phyloP scores from a whole-genome alignment of 2,888 invertebrate species.

The Euproctis similis region DNA sequence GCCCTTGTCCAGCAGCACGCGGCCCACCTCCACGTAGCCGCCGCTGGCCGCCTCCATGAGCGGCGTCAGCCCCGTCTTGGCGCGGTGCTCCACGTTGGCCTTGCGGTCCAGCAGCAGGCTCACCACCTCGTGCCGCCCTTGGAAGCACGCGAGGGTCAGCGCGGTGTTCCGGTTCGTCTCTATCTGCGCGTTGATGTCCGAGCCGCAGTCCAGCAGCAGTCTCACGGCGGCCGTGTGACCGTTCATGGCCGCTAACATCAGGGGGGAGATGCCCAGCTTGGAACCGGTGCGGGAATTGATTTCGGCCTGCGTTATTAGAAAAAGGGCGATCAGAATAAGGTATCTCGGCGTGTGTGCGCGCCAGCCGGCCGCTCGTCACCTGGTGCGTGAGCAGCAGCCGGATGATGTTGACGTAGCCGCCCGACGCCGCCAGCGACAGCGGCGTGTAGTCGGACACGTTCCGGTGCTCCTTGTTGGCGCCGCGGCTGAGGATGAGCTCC shows the following conservation, averaged over 20 bases:
- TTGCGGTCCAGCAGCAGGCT: conserved; percentile 95
- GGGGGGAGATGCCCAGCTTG: conserved; percentile 97
- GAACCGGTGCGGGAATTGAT: conserved; percentile 98
- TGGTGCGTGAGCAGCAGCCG: conserved; percentile 93
- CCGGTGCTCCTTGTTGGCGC: conserved; percentile 97
- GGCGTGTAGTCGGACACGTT: conserved; percentile 99
- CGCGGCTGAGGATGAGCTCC: conserved; percentile 89
- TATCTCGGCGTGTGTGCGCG: background rate
- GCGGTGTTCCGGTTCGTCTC: conserved; percentile 99
- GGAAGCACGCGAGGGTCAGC: conserved; percentile 98
- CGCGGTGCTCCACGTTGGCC: conserved; percentile 99
- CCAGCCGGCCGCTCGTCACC: too few species aligned
- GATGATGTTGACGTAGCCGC: conserved; percentile 99
- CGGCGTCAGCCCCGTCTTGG: conserved; percentile 98
- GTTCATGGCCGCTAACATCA: conserved; percentile 99
- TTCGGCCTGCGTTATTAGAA: conserved; percentile 84
- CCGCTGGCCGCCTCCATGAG: conserved; percentile 99
- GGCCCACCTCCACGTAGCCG: conserved; percentile 98
- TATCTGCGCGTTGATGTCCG: conserved; percentile 99
- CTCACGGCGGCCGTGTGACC: conserved; percentile 93
- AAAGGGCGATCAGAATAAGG: background rate
- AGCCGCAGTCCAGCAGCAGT: conserved; percentile 96
- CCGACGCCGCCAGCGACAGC: conserved; percentile 97
- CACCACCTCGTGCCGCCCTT: conserved; percentile 98
- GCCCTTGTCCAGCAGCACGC: conserved; percentile 95